Evolutionary conservation across 1,140 invertebrate genomes (phyloP).

Genomic region (Acromyrmex charruanus): DNA sequence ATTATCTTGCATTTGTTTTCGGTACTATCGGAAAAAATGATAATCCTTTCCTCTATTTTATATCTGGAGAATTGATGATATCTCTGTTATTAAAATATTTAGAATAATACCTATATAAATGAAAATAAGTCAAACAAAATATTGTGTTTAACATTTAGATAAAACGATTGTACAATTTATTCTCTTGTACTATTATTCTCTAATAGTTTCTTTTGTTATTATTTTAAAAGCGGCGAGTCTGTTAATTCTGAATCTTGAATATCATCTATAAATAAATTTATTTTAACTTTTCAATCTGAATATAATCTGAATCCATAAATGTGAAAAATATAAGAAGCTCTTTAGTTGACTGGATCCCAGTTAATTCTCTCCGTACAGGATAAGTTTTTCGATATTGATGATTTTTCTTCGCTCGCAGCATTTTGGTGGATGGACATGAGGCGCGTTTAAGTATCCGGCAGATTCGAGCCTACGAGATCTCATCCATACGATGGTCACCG

Average conservation of each 20-base stretch:
- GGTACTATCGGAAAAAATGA: not conserved
- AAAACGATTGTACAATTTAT: not conserved
- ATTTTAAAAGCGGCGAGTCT: not conserved
- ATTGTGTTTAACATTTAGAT: not conserved
- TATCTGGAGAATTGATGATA: not conserved
- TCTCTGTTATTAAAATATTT: not conserved
- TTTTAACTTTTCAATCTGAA: not conserved
- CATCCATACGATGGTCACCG: constrained; percentile 74
- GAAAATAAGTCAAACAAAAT: not conserved
- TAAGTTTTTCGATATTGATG: constrained; percentile 42
- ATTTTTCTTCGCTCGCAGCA: constrained; percentile 58
- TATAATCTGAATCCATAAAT: not conserved
- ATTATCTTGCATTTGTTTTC: not conserved
- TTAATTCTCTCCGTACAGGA: constrained; percentile 37
- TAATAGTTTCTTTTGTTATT: not conserved
- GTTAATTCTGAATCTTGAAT: not conserved
- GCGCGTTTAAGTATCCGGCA: constrained; percentile 72
- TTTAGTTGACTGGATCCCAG: constrained; percentile 31
- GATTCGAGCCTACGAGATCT: constrained; percentile 68
- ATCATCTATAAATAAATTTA: not conserved
- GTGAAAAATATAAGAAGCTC: constrained; percentile 14
- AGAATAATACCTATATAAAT: not conserved
- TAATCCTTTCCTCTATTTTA: not conserved
- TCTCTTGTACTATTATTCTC: not conserved
- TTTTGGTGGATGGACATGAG: constrained; percentile 70